Conservation (phyloP, 2,113 vertebrate genomes). For the Cathartes aura region DNA sequence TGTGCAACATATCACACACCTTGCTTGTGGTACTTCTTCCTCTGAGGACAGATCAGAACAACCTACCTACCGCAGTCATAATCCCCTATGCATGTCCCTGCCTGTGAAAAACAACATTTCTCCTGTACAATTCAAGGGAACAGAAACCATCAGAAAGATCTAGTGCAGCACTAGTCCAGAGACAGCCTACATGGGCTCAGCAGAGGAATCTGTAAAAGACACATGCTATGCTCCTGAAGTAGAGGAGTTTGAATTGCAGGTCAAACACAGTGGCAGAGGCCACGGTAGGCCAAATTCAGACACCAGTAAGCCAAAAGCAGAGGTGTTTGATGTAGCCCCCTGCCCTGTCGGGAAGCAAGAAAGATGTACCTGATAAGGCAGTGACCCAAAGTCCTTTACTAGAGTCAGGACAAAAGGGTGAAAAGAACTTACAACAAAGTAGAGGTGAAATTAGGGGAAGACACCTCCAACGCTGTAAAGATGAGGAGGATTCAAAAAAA, state of each 20-base stretch:
- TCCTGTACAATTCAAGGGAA: neutral
- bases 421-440: neutral
- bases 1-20: fast-evolving
- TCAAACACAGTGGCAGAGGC: neutral
- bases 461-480: neutral
- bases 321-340: neutral
- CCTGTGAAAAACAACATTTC: neutral
- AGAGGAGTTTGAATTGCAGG: neutral
- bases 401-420: neutral
- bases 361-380: neutral
- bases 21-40: neutral
- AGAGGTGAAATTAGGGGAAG: neutral
- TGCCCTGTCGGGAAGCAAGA: neutral
- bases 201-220: neutral
- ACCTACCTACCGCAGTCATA: fast-evolving
- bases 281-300: neutral
- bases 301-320: neutral
- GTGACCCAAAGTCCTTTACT: neutral
- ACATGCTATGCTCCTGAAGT: neutral
- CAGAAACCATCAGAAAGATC: neutral
- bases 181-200: neutral
- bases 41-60: neutral
- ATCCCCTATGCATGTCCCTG: neutral
- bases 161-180: neutral
- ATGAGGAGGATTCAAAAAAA: neutral